These are phyloP conservation scores for Ameiurus melas DNA, from an alignment of 2,113 vertebrate genomes.

Conservation along the genomic window DNA sequence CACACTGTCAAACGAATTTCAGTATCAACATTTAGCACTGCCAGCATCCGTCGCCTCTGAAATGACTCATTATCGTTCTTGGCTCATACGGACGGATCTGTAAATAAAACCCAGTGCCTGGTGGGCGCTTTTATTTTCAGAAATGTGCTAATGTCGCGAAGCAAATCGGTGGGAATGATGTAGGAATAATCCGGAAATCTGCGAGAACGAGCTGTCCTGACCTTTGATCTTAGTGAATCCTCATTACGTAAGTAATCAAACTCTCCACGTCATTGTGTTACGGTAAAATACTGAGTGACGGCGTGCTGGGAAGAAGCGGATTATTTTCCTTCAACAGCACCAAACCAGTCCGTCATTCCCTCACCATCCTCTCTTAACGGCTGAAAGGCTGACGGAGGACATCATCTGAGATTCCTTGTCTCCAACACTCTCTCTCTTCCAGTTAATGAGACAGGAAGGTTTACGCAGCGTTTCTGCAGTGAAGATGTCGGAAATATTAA, in stretches of 20 bases:
- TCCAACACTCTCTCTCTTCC: neutral
- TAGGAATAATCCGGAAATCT: neutral
- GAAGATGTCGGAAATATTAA: neutral
- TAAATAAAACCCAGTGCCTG: conserved; percentile 26
- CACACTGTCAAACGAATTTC: conserved; percentile 8
- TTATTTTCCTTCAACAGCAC: neutral
- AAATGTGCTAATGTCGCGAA: conserved; percentile 7
- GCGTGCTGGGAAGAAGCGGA: neutral
- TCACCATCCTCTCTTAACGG: neutral
- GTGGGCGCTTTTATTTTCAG: conserved; percentile 19
- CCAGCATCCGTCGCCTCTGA: conserved; percentile 9
- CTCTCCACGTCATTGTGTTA: neutral
- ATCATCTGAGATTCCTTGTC: too few species aligned
- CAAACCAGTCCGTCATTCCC: neutral
- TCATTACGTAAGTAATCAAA: neutral
- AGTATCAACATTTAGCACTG: conserved; percentile 14
- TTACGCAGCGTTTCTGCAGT: too few species aligned
- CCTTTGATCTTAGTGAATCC: neutral
- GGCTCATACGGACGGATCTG: neutral
- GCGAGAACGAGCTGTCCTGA: neutral
- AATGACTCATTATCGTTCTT: conserved; percentile 39
- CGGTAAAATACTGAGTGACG: neutral
- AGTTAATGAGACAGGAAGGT: too few species aligned
- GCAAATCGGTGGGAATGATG: neutral
- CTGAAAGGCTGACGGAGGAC: too few species aligned